Percentiles rank a stretch among this genome's conserved stretches.
phyloP scores from a whole-genome alignment of 2,888 invertebrate species.

The Scaptomyza parva region DNA sequence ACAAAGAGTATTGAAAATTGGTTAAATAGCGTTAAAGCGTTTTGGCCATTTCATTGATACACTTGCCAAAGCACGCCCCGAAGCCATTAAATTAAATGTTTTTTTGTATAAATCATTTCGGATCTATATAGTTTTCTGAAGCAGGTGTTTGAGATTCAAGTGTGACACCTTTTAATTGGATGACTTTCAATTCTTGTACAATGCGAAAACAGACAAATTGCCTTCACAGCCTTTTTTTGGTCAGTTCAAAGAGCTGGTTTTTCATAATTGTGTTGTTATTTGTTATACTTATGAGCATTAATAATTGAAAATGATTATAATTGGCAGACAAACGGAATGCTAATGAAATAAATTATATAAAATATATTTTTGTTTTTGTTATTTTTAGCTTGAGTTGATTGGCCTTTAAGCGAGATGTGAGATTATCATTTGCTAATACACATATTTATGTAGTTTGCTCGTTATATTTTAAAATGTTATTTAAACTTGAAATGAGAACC shows the following conservation, averaged over 20 bases:
- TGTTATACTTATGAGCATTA: conserved; percentile 8
- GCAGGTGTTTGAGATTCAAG: conserved; percentile 14
- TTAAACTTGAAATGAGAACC: conserved; percentile 66
- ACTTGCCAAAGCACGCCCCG: conserved; percentile 26
- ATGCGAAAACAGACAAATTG: conserved; percentile 18
- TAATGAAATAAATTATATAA: conserved; percentile 27
- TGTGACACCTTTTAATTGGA: conserved; percentile 25
- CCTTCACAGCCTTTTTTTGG: conserved; percentile 13
- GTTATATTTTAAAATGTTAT: conserved; percentile 54
- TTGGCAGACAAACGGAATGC: conserved; percentile 10
- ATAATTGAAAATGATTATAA: conserved; percentile 17
- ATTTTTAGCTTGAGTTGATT: conserved; percentile 54
- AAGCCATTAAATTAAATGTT: conserved; percentile 23
- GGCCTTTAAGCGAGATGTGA: conserved; percentile 57
- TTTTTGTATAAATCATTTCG: conserved; percentile 21
- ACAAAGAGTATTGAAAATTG: conserved; percentile 52
- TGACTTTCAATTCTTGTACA: conserved; percentile 30
- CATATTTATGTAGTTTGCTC: conserved; percentile 46
- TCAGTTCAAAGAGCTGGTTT: conserved; percentile 60
- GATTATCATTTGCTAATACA: conserved; percentile 29
- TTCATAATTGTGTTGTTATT: conserved; percentile 28
- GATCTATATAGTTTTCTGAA: conserved; percentile 8
- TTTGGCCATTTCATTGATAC: conserved; percentile 45
- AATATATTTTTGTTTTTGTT: conserved; percentile 16
- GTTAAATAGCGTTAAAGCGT: conserved; percentile 18